Evolutionary conservation across 2,888 invertebrate genomes (phyloP).

Genomic region (Stenotaenia linearis): DNA sequence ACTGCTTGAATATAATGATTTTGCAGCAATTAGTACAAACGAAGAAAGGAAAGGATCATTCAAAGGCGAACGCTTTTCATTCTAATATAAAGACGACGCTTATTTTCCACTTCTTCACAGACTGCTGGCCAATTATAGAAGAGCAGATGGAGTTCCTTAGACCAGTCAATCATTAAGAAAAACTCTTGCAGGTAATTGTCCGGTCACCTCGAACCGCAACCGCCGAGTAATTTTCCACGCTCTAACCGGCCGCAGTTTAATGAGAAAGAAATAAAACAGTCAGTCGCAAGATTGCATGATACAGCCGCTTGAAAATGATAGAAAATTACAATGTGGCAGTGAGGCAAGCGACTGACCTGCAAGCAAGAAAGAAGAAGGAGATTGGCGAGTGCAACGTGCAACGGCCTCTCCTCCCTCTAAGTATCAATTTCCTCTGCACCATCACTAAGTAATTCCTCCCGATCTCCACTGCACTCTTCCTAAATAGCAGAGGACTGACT

Average conservation of each 20-base stretch:
- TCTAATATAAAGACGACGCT: neutral
- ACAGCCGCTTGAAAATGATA: neutral
- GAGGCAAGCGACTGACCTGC: neutral
- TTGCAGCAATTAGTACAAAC: no score
- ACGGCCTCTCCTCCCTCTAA: neutral
- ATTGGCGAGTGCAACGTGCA: constrained; percentile 11
- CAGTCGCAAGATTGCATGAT: neutral
- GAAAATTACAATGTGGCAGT: neutral
- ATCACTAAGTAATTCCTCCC: constrained; percentile 14
- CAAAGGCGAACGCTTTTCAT: no score
- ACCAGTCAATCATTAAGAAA: neutral
- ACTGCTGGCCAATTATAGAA: neutral
- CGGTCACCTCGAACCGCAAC: neutral
- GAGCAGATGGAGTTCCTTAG: neutral
- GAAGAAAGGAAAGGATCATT: no score
- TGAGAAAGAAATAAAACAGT: neutral
- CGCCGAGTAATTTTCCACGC: neutral
- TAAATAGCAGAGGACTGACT: constrained; percentile 19
- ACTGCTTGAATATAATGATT: no score
- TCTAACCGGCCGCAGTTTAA: neutral
- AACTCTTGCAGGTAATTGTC: neutral
- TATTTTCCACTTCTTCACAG: neutral
- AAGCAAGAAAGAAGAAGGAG: neutral
- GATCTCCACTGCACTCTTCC: constrained; percentile 11
- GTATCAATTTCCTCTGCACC: constrained; percentile 7